Conservation (phyloP, 2,113 vertebrate genomes). For the Nicator chloris region DNA sequence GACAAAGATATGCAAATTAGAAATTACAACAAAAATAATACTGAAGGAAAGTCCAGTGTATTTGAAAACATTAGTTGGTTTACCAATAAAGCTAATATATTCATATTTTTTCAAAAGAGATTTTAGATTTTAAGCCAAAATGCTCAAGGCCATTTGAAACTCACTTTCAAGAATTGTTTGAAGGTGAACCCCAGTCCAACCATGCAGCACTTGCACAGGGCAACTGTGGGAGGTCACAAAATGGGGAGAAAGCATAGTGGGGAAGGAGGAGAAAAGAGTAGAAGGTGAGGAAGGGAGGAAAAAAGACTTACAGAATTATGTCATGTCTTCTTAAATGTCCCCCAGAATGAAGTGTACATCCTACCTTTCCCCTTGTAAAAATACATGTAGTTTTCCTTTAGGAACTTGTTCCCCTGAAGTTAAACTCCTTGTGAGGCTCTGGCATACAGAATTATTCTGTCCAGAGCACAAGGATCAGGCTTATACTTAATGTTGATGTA, state of each 20-base stretch:
- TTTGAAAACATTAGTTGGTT: not conserved
- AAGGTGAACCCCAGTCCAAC: not conserved
- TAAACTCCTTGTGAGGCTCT: not conserved
- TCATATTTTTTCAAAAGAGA: not conserved
- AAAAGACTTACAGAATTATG: not conserved
- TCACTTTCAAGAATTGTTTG: not conserved
- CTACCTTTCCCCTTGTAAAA: not conserved
- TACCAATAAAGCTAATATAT: not conserved
- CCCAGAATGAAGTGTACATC: not conserved
- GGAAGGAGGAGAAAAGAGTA: not conserved
- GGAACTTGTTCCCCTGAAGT: not conserved
- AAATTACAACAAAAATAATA: not conserved
- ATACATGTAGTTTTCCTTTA: not conserved
- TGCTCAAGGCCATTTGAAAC: not conserved
- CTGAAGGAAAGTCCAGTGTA: not conserved
- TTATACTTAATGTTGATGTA: not conserved
- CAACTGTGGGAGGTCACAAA: not conserved
- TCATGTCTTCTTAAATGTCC: not conserved
- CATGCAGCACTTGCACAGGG: not conserved
- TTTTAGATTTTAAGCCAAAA: slow-evolving; percentile 1
- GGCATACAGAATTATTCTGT: not conserved
- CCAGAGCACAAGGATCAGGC: not conserved
- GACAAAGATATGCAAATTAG: not conserved
- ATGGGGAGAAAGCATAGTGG: not conserved
- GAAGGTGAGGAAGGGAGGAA: not conserved